Percentiles rank a stretch among this genome's conserved stretches.
Conservation (phyloP, 2,888 invertebrate genomes). For the Ommatoiulus sabulosus region DNA sequence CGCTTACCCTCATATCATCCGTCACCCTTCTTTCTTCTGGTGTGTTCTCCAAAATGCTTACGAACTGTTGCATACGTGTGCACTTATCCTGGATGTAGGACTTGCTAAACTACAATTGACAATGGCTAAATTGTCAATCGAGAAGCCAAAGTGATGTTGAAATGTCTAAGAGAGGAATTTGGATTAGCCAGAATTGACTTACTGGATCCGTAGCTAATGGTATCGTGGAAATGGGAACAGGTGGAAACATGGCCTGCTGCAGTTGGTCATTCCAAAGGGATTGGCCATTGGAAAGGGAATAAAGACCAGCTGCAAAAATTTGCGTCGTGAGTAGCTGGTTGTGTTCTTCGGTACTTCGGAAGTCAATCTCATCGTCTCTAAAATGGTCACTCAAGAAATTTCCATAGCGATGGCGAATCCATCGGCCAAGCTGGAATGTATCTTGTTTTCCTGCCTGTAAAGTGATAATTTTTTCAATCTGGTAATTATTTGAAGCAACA, state of each 20-base stretch:
- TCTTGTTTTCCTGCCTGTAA: conserved; percentile 50
- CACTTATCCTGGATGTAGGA: not conserved
- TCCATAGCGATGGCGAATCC: conserved; percentile 60
- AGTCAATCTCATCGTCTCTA: conserved; percentile 61
- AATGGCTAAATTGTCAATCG: not conserved
- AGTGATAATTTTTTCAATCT: not conserved
- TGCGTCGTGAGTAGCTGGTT: conserved; percentile 80
- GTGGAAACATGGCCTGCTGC: conserved; percentile 65
- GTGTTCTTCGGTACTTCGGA: conserved; percentile 67
- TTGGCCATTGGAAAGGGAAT: conserved; percentile 73
- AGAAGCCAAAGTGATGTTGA: not conserved
- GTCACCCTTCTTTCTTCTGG: not conserved
- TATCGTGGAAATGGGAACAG: conserved; percentile 63
- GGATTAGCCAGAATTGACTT: not conserved
- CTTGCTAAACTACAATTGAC: not conserved
- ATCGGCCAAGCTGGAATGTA: conserved; percentile 54
- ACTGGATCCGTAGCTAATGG: conserved; percentile 31
- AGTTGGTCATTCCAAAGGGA: conserved; percentile 75
- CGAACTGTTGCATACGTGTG: not conserved
- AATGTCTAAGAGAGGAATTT: no score
- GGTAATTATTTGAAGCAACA: no score
- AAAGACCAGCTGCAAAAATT: conserved; percentile 83
- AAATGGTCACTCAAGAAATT: conserved; percentile 55
- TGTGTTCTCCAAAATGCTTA: not conserved
- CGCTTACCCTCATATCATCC: not conserved